A percentile compares a stretch with the other conserved stretches of the same genome.
Evolutionary conservation across 2,888 invertebrate species (phyloP).

Genomic region (Dynastes maya): DNA sequence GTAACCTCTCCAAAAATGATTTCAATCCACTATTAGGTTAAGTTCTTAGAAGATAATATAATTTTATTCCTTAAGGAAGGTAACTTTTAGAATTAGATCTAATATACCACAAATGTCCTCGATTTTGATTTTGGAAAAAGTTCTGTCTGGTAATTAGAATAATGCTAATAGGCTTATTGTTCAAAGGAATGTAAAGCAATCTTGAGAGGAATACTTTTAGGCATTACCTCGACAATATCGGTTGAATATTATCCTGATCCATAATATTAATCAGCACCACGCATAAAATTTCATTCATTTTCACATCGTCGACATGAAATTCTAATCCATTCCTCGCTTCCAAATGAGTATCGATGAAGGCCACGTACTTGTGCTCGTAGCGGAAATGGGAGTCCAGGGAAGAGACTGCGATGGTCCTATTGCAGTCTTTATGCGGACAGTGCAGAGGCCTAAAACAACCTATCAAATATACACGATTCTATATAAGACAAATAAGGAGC

Average conservation of each 20-base stretch:
- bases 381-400: constrained; percentile 73
- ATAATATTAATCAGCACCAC: constrained; percentile 59
- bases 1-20: too few species aligned
- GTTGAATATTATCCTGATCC: constrained; percentile 54
- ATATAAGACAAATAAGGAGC: too few species aligned
- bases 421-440: constrained; percentile 73
- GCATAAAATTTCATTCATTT: constrained; percentile 62
- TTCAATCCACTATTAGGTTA: too few species aligned
- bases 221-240: background rate
- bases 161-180: too few species aligned
- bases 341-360: constrained; percentile 61
- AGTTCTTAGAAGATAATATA: too few species aligned
- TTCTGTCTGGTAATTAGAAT: too few species aligned
- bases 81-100: too few species aligned
- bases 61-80: too few species aligned
- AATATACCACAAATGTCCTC: too few species aligned
- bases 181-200: too few species aligned
- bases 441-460: constrained; percentile 67
- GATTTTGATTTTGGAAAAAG: too few species aligned
- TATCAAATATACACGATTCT: constrained; percentile 22
- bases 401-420: constrained; percentile 72
- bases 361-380: constrained; percentile 72
- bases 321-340: constrained; percentile 64
- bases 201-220: too few species aligned
- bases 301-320: constrained; percentile 63